Evolutionary conservation across 2,888 invertebrate species (phyloP).

Genomic region (Unio pictorum): DNA sequence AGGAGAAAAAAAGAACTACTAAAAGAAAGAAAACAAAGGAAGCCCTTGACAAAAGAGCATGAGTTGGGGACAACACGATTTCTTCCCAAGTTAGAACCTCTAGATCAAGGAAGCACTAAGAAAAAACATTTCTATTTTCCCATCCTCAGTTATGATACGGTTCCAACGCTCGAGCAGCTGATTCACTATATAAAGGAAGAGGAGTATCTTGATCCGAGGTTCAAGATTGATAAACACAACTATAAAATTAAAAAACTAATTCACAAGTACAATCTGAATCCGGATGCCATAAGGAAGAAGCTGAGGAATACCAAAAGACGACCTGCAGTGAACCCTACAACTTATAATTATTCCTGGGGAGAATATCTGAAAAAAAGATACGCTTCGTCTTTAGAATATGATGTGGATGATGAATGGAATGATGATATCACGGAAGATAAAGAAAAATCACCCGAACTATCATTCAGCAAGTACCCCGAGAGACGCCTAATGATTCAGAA

Average conservation of each 20-base stretch:
- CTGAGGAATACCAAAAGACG: neutral
- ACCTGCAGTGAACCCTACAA: neutral
- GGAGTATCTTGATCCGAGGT: slow-evolving; percentile 9
- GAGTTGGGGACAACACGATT: neutral
- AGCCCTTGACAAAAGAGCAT: neutral
- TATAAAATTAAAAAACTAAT: slow-evolving; percentile 3
- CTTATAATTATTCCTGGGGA: neutral
- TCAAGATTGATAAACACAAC: slow-evolving; percentile 3
- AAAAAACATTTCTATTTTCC: neutral
- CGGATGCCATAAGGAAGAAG: too few species aligned
- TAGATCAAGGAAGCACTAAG: too few species aligned
- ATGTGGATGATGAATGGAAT: too few species aligned
- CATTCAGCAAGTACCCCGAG: too few species aligned
- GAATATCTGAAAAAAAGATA: neutral
- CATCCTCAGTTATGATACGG: neutral
- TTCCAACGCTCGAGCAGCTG: slow-evolving; percentile 3
- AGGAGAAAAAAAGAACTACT: slow-evolving; percentile 1
- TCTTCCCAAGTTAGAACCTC: too few species aligned
- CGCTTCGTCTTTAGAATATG: neutral
- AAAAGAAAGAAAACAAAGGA: neutral
- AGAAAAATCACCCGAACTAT: too few species aligned
- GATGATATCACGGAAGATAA: neutral
- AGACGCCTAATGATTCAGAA: too few species aligned
- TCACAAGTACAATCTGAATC: slow-evolving; percentile 1
- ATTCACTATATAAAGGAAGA: slow-evolving; percentile 3